Percentiles rank a stretch among this genome's conserved stretches.
Conservation (phyloP, 2,888 invertebrate genomes). For the Cephus spinipes region DNA sequence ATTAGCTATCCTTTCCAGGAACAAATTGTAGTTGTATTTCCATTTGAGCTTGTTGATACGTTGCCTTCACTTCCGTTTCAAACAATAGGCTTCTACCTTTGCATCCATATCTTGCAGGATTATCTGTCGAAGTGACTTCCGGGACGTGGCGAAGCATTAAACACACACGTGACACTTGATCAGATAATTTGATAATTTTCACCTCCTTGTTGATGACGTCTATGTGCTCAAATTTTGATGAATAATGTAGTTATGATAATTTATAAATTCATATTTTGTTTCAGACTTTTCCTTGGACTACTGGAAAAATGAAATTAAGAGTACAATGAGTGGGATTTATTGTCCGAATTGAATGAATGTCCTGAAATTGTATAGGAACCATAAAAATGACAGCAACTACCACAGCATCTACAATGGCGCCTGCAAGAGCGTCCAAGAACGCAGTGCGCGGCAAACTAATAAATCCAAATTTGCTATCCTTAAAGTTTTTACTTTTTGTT, state of each 20-base stretch:
- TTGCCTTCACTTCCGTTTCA: not conserved
- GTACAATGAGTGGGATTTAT: not conserved
- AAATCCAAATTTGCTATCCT: conserved; percentile 79
- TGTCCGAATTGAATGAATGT: not conserved
- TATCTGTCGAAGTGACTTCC: not conserved
- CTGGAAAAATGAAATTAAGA: not conserved
- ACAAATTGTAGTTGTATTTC: not conserved
- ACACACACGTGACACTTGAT: not conserved
- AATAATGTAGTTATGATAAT: not conserved
- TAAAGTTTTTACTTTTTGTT: conserved; percentile 84
- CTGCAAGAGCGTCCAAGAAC: conserved; percentile 34
- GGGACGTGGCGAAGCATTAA: not conserved
- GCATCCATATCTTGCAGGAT: not conserved
- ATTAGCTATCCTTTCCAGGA: not conserved
- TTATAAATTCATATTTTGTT: not conserved
- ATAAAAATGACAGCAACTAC: not conserved
- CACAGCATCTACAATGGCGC: not conserved
- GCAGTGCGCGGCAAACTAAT: conserved; percentile 66
- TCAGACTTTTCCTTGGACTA: not conserved
- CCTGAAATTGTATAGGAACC: not conserved
- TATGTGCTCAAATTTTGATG: not conserved
- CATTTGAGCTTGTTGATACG: not conserved
- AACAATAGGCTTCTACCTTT: not conserved
- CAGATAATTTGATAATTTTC: not conserved
- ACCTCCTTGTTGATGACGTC: not conserved